These are phyloP conservation scores for Tetramorium simillimum DNA, from an alignment of 1,140 invertebrate genomes.

Conservation along the genomic window DNA sequence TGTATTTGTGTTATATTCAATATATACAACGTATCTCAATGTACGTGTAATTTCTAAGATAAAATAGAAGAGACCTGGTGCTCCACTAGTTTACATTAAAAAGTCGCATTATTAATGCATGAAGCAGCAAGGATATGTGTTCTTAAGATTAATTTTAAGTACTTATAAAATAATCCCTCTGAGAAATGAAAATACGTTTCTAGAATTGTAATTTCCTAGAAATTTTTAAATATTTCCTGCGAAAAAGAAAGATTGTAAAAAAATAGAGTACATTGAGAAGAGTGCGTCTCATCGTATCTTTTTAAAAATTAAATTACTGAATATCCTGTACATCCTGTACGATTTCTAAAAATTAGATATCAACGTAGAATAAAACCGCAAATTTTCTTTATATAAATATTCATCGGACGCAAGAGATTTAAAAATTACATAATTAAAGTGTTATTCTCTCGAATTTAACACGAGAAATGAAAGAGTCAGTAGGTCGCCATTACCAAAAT, in stretches of 20 bases:
- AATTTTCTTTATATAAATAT: not conserved
- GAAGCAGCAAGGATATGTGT: not conserved
- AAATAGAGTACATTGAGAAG: not conserved
- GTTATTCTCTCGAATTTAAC: conserved; percentile 9
- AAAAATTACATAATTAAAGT: not conserved
- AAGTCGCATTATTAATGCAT: conserved; percentile 13
- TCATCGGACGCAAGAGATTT: not conserved
- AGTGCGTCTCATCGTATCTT: not conserved
- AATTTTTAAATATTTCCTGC: not conserved
- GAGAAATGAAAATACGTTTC: not conserved
- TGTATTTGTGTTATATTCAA: not conserved
- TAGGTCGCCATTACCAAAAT: conserved; percentile 3
- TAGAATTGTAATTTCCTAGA: not conserved
- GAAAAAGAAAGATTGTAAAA: not conserved
- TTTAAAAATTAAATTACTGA: not conserved
- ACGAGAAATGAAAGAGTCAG: conserved; percentile 15
- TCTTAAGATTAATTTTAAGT: conserved; percentile 10
- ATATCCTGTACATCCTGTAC: not conserved
- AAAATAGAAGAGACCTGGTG: not conserved
- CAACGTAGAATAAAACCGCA: not conserved
- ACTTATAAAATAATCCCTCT: not conserved
- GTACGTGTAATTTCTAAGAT: not conserved
- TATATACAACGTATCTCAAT: not conserved
- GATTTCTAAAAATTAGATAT: not conserved
- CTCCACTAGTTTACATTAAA: not conserved